phyloP scores from a whole-genome alignment of 1,140 invertebrate species.

The Ditylenchus dipsaci region DNA sequence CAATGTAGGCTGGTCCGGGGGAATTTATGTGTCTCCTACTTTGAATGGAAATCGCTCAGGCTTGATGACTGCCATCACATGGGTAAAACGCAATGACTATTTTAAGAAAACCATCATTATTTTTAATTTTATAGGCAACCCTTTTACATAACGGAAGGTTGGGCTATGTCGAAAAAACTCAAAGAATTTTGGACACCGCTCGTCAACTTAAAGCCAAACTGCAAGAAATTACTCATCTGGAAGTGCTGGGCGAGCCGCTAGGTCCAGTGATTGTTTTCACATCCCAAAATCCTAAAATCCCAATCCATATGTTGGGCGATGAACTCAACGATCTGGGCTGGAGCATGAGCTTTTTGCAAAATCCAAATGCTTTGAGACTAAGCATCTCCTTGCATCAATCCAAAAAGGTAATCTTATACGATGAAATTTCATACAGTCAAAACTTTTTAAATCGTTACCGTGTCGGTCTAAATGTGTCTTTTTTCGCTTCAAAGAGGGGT shows the following conservation, averaged over 20 bases:
- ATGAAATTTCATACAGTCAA: too few relatives aligned
- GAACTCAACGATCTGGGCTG: conserved; percentile 45
- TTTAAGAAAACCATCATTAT: too few relatives aligned
- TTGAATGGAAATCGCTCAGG: conserved; percentile 40
- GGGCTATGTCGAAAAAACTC: conserved; percentile 43
- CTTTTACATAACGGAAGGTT: conserved; percentile 40
- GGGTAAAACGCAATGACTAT: conserved; percentile 20
- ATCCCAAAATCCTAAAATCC: conserved; percentile 36
- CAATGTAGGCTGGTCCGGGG: conserved; percentile 43
- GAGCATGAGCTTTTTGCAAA: conserved; percentile 37
- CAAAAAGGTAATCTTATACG: background rate
- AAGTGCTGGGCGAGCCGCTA: conserved; percentile 40
- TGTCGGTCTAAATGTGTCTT: too few relatives aligned
- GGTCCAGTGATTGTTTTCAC: conserved; percentile 33
- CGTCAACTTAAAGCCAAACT: conserved; percentile 16
- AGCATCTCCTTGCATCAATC: conserved; percentile 37
- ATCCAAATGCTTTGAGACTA: conserved; percentile 36
- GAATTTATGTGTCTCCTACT: conserved; percentile 44
- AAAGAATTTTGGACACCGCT: conserved; percentile 37
- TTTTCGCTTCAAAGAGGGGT: too few relatives aligned
- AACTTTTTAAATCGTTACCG: too few relatives aligned
- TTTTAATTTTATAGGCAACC: conserved; percentile 4
- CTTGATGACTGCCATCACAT: conserved; percentile 46
- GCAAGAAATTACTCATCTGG: conserved; percentile 25
- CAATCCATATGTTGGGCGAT: conserved; percentile 34